Evolutionary conservation across 2,888 invertebrate genomes (phyloP), one percentile per base, ranked within the genome.

Genomic region (Epinotia bilunana): DNA sequence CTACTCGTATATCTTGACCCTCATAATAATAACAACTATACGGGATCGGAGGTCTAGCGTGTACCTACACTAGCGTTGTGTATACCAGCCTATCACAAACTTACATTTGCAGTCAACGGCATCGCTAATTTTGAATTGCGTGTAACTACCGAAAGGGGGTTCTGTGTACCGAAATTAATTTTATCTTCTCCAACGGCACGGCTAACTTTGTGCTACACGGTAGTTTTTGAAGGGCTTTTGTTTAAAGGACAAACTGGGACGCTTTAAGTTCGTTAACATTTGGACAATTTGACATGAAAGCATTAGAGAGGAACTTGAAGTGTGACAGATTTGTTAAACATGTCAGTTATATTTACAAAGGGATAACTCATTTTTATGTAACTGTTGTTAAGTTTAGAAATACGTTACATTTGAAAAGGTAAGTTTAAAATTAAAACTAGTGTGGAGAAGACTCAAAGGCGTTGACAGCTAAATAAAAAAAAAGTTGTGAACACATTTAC

Each of bases 261-360:
- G 58, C 13, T 33, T 23, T 39, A 39, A 46, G 72, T 64, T 72
- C 46, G 64, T 57, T 58, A 64, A 64, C 72, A 64, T 72, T 64
- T 58, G 43, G 43, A 57, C 58, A 64, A 57, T 64, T 72, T 23
- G 39, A 55, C 55, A 46, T 28, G 46, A 72, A 62, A 64, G 64
- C 33, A 28, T 64, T 72, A 64, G 18, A 64, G 63, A 16, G 64
- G 64, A 46, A 23, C 43, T 46, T 57, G 63, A 28, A 23, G 23
- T 23, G 63, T 63, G 57, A 72, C 72, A 64, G 28, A 64, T 58
- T 64, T 64, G 64, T 64, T 57, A 64, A 72, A 72, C 72, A 64
- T 43, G 63, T 20, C 63, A 46, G 12, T 63, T 12, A 39, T 43
- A 6, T 12, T 61, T 61, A 61, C 61, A 61, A 61, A 28, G 33